Evolutionary conservation across 2,888 invertebrate species (phyloP).

Genomic region (Neuroscelio doddi): DNA sequence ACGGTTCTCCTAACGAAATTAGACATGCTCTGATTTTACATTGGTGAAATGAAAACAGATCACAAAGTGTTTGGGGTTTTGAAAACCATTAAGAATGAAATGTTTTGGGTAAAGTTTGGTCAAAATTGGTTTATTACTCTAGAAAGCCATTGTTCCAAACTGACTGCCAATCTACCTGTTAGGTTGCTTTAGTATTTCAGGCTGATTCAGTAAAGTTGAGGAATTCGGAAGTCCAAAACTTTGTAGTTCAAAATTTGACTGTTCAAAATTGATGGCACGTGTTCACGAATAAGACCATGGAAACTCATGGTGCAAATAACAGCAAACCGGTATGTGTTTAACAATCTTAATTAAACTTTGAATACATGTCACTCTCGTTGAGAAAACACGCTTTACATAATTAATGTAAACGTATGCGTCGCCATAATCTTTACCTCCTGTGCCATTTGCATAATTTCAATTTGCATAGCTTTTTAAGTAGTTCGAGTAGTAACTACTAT

Average conservation of each 20-base stretch:
- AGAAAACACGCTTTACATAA: conserved; percentile 30
- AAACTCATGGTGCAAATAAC: conserved; percentile 9
- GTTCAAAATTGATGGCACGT: background rate
- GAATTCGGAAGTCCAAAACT: background rate
- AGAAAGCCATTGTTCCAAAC: conserved; percentile 14
- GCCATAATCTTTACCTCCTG: conserved; percentile 21
- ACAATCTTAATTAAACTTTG: conserved; percentile 24
- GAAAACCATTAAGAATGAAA: conserved; percentile 19
- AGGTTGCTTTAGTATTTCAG: too few species aligned
- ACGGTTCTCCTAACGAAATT: conserved; percentile 32
- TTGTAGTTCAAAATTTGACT: background rate
- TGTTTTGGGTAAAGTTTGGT: conserved; percentile 26
- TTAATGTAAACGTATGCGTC: conserved; percentile 25
- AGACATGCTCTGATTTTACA: conserved; percentile 35
- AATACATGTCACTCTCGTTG: conserved; percentile 24
- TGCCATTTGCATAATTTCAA: conserved; percentile 25
- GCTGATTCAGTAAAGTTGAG: background rate
- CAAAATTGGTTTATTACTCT: conserved; percentile 28
- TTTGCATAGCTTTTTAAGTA: conserved; percentile 30
- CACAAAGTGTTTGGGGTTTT: conserved; percentile 23
- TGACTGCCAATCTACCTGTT: too few species aligned
- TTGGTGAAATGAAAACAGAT: conserved; percentile 16
- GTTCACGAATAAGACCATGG: background rate
- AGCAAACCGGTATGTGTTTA: conserved; percentile 7
- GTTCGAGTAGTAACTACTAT: conserved; percentile 15